Evolutionary conservation across 2,888 invertebrate species (phyloP), one percentile per base, ranked within the genome.

Genomic region (Cerceris rybyensis): DNA sequence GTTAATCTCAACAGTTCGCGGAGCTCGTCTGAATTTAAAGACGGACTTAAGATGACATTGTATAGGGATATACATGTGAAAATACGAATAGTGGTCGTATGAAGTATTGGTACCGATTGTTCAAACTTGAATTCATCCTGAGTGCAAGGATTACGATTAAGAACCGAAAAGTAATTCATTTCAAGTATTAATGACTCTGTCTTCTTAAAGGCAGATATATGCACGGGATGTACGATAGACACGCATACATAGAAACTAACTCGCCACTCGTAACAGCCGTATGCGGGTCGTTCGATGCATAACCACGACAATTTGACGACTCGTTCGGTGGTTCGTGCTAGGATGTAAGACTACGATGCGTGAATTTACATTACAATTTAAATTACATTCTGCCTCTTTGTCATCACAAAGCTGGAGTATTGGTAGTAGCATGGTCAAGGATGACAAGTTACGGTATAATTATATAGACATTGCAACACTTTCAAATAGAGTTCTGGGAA

Each of bases 311-410:
- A 80, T 80, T 80, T 57, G 70, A 80, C 65, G 68, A 68, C 57
- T 60, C 61, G 43, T 16, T 57, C 28, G 17, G 55, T 61, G 65
- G 73, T 67, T 72, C 70, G 57, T 13, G 46, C 39, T 61, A 58
- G 39, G 63, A 57, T 42, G 64, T 46, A 16, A 39, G 67, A 70
- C 61, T 28, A 58, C 64, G 69, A 54, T 43, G 54, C 55, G 67
- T 46, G 72, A 73, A 79, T 84, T 81, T 73, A 60, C 84, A 84
- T 79, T 66, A 63, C 66, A 43, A 84, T 84, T 79, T 78, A 58
- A 77, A 76, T 73, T 28, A 67, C 54, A 39, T 58, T 11, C 59
- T 71, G 65, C 66, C 69, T 75, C 61, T 39, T 17, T 55, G 50
- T 11, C 66, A 70, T 50, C 50, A 17, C 55, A 41, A 65, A 77